phyloP scores from a whole-genome alignment of 2,797 vertebrate species.

The Pogoniulus pusillus region DNA sequence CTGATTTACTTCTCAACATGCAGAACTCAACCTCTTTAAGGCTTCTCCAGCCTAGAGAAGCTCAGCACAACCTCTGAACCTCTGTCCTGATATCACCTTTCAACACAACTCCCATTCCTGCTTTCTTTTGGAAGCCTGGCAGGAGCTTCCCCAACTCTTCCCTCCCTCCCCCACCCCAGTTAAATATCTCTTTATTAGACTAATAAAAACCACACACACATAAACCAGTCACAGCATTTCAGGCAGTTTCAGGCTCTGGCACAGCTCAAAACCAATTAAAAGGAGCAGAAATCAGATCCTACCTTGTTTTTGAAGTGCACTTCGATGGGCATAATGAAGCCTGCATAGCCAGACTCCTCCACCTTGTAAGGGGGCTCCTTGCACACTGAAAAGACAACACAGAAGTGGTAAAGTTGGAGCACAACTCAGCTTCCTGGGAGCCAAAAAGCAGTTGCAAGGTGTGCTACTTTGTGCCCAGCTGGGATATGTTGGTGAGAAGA shows the following conservation, averaged over 20 bases:
- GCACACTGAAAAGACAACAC: slow-evolving; percentile 84
- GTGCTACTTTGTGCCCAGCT: too few species aligned
- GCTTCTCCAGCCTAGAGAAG: too few species aligned
- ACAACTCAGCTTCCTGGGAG: not conserved
- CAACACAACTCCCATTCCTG: too few species aligned
- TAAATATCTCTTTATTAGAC: slow-evolving; percentile 63
- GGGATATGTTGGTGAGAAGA: too few species aligned
- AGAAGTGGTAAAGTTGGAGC: slow-evolving; percentile 6
- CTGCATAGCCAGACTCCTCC: slow-evolving; percentile 97
- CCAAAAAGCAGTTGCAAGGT: not conserved
- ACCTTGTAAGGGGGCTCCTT: slow-evolving; percentile 99
- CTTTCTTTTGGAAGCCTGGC: slow-evolving; percentile 58
- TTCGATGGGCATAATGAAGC: slow-evolving; percentile 99
- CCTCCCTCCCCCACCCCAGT: not conserved
- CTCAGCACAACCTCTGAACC: too few species aligned
- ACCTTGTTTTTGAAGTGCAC: slow-evolving; percentile 99
- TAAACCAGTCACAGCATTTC: slow-evolving; percentile 59
- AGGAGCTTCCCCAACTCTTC: slow-evolving; percentile 55
- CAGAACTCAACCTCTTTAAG: too few species aligned
- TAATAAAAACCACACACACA: slow-evolving; percentile 68
- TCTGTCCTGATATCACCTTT: too few species aligned
- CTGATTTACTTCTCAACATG: too few species aligned
- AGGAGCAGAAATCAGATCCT: slow-evolving; percentile 60
- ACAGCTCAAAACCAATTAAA: slow-evolving; percentile 63
- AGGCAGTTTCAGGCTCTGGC: slow-evolving; percentile 54